Evolutionary conservation across 2,888 invertebrate genomes (phyloP).

Genomic region (Trissonchulus sp.): DNA sequence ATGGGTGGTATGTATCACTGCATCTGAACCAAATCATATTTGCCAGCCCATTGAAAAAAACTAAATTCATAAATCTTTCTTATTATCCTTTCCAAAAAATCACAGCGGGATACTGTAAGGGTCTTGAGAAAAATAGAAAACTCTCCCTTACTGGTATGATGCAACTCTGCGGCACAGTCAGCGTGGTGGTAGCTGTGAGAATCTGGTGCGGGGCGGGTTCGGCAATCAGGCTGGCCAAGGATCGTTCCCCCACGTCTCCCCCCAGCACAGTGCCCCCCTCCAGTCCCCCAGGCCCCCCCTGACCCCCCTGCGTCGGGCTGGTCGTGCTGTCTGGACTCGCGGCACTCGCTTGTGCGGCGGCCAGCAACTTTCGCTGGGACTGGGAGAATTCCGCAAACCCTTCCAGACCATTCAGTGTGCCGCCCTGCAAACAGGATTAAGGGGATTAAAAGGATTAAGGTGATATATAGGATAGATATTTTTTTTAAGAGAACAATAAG

Average conservation of each 20-base stretch:
- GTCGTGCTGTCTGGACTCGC: conserved; percentile 30
- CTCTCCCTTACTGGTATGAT: background rate
- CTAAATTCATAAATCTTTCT: background rate
- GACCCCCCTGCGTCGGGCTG: too few species aligned
- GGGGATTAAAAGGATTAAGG: too few species aligned
- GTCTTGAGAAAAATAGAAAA: background rate
- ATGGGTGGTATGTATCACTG: too few species aligned
- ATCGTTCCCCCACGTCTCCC: conserved; percentile 15
- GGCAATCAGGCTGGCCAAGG: conserved; percentile 33
- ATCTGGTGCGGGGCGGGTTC: conserved; percentile 33
- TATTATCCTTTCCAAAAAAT: background rate
- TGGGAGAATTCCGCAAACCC: conserved; percentile 24
- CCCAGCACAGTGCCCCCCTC: background rate
- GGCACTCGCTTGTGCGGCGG: background rate
- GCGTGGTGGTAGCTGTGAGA: conserved; percentile 35
- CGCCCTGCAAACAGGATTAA: too few species aligned
- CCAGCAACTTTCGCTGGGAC: conserved; percentile 16
- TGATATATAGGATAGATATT: too few species aligned
- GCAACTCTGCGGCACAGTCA: conserved; percentile 30
- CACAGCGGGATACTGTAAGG: too few species aligned
- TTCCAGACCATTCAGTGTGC: background rate
- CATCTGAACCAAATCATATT: too few species aligned
- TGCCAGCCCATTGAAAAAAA: background rate
- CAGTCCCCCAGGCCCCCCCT: background rate
- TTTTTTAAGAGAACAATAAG: too few species aligned